Percentiles rank a stretch among this genome's conserved stretches.
These are phyloP conservation scores for Arnoldichthys spilopterus DNA, from an alignment of 2,797 vertebrate species.

Conservation along the genomic window DNA sequence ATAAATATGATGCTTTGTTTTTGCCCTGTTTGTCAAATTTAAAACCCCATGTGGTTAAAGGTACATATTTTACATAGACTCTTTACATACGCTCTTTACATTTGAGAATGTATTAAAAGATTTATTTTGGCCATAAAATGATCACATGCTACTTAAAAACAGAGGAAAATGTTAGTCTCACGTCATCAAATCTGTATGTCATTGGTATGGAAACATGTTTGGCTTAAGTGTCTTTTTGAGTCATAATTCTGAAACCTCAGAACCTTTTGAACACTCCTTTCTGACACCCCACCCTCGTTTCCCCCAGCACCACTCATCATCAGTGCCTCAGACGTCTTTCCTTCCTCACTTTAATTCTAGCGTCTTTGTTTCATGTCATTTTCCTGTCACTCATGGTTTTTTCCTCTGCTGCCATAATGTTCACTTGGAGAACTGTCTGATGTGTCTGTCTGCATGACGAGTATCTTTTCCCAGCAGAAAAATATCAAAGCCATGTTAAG, in stretches of 20 bases:
- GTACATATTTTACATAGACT: no score
- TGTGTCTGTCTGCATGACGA: background rate
- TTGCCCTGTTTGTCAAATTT: no score
- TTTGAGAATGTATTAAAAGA: no score
- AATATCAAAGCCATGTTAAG: conserved; percentile 3
- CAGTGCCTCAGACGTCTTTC: background rate
- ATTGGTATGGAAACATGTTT: no score
- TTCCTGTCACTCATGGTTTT: background rate
- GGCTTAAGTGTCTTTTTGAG: background rate
- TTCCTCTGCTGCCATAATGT: background rate
- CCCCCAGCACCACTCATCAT: background rate
- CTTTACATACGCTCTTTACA: no score
- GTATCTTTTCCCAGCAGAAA: background rate
- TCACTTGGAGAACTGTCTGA: background rate
- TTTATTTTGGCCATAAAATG: no score
- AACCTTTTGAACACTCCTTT: background rate
- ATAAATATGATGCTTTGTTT: no score
- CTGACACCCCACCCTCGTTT: background rate
- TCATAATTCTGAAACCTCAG: background rate
- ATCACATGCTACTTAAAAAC: no score
- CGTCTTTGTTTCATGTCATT: conserved; percentile 18
- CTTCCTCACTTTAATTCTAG: conserved; percentile 4
- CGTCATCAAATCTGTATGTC: no score
- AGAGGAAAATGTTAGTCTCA: no score
- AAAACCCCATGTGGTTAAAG: no score